Evolutionary conservation across 2,888 invertebrate genomes (phyloP), one percentile per base, ranked within the genome.

Genomic region (Hipparchia semele): DNA sequence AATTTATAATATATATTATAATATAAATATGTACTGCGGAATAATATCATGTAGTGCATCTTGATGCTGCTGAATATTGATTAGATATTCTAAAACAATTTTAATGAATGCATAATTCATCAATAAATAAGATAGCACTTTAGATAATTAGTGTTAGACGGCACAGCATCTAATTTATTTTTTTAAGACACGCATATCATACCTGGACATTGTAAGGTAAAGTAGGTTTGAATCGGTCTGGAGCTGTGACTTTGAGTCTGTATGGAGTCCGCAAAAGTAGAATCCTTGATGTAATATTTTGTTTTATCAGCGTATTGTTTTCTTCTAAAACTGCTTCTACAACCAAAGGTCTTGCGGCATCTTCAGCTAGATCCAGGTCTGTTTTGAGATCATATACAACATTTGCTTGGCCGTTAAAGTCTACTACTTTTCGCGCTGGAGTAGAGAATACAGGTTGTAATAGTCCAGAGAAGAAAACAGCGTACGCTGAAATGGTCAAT

Each of bases 321-420:
- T 99, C 99, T 87, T 98, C 98, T 2, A 99, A 96, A 6, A 97
- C 96, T 0, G 98, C 99, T 84, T 98, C 97, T 66, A 99, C 95
- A 53, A 97, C 95, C 64, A 99, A 96, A 45, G 96, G 96, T 79
- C 98, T 95, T 81, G 97, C 97, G 70, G 98, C 98, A 81, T 97
- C 97, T 78, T 92, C 94, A 54, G 95, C 96, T 71, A 99, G 90
- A 82, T 96, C 96, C 73, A 96, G 91, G 84, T 97, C 96, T 77
- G 95, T 95, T 77, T 95, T 95, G 74, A 98, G 95, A 83, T 97
- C 96, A 80, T 98, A 97, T 70, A 96, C 96, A 1, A 98, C 96
- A 64, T 95, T 95, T 2, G 94, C 93, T 76, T 94, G 94, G 9
- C 96, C 96, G 78, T 96, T 95, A 71, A 96, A 94, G 53, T 95